These are phyloP conservation scores for Andrena flavipes DNA, from an alignment of 2,888 invertebrate species.

Conservation along the genomic window DNA sequence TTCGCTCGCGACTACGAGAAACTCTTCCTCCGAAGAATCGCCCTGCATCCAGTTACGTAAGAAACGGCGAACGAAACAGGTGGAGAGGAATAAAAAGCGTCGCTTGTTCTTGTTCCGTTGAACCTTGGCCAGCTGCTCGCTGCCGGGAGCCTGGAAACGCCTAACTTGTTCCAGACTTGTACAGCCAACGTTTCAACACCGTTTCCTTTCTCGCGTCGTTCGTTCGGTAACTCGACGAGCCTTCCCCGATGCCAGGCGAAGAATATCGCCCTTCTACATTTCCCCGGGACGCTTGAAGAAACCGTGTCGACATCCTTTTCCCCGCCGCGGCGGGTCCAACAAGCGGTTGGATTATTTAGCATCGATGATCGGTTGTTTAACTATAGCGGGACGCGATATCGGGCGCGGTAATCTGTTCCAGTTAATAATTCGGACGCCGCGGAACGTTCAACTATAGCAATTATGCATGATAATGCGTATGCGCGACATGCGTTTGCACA, in stretches of 20 bases:
- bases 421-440: conserved; percentile 45
- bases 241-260: not conserved
- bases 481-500: conserved; percentile 32
- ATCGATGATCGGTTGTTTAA: conserved; percentile 2
- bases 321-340: too few species aligned
- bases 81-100: conserved; percentile 36
- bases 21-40: not conserved
- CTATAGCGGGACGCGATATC: not conserved
- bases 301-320: too few species aligned
- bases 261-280: not conserved
- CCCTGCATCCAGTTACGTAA: conserved; percentile 5
- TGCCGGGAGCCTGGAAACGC: conserved; percentile 9
- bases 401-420: conserved; percentile 36
- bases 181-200: conserved; percentile 22
- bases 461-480: conserved; percentile 48
- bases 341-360: conserved; percentile 9
- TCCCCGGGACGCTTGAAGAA: not conserved
- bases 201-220: not conserved
- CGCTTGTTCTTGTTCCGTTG: conserved; percentile 8
- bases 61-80: conserved; percentile 31
- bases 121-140: conserved; percentile 27
- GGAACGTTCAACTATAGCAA: conserved; percentile 37
- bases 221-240: conserved; percentile 20
- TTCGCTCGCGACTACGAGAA: not conserved
- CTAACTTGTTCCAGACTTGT: conserved; percentile 38